Percentiles rank a stretch among this genome's conserved stretches.
Conservation (phyloP, 2,797 vertebrate genomes). For the Cetoscarus ocellatus region DNA sequence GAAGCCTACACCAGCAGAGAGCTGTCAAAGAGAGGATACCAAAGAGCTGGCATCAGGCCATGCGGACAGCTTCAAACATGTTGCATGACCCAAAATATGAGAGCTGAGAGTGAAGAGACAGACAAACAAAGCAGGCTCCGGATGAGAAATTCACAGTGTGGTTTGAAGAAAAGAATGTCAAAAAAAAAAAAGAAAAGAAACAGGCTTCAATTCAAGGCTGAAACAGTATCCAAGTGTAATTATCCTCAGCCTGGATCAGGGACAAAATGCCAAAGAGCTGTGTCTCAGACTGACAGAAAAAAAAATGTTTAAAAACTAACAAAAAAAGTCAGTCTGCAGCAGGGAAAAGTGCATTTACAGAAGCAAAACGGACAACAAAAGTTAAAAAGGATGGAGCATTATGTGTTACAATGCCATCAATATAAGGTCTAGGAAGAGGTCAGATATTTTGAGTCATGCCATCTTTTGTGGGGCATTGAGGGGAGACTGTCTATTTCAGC, state of each 20-base stretch:
- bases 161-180: not conserved
- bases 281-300: slow-evolving; percentile 11
- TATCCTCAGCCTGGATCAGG: slow-evolving; percentile 23
- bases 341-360: not conserved
- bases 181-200: too few relatives aligned
- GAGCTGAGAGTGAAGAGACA: not conserved
- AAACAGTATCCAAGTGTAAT: slow-evolving; percentile 33
- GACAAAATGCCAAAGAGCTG: slow-evolving; percentile 24
- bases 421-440: not conserved
- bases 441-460: not conserved
- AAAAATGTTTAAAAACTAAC: not conserved
- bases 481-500: too few relatives aligned
- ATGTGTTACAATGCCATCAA: not conserved
- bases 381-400: not conserved
- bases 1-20: not conserved
- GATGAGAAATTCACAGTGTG: not conserved
- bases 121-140: not conserved
- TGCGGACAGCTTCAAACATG: slow-evolving; percentile 40
- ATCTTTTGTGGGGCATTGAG: not conserved
- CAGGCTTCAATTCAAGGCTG: not conserved
- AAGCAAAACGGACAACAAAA: not conserved
- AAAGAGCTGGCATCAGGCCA: slow-evolving; percentile 23
- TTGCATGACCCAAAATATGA: slow-evolving; percentile 8
- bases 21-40: slow-evolving; percentile 25
- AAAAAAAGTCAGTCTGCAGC: not conserved